Conservation (phyloP, 2,797 vertebrate species). For the Epinephelus awoara region DNA sequence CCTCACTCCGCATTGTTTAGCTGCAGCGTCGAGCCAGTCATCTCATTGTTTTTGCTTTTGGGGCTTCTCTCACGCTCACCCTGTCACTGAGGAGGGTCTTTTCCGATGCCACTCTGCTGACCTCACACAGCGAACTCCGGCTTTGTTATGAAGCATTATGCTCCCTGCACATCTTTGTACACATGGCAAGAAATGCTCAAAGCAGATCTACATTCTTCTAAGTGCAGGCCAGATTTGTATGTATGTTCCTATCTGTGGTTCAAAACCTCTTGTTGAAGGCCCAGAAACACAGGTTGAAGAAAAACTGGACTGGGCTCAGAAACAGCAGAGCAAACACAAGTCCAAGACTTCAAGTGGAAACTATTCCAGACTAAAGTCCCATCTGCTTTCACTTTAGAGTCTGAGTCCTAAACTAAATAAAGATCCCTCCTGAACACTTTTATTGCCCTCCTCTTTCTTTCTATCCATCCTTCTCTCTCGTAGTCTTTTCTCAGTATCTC, state of each 20-base stretch:
- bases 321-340: conserved; percentile 75
- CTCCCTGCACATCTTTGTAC: conserved; percentile 32
- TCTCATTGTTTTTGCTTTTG: conserved; percentile 63
- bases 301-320: conserved; percentile 75
- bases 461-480: conserved; percentile 67
- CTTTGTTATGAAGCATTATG: conserved; percentile 26
- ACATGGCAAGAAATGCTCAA: conserved; percentile 3
- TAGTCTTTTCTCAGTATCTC: conserved; percentile 46
- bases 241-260: conserved; percentile 41
- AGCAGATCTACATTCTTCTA: conserved; percentile 17
- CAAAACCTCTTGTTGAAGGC: conserved; percentile 58
- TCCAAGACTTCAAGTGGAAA: conserved; percentile 88
- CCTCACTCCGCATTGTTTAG: conserved; percentile 68
- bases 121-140: conserved; percentile 46
- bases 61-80: conserved; percentile 63
- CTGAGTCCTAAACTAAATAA: conserved; percentile 87
- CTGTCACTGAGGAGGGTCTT: conserved; percentile 59
- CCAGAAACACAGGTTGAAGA: conserved; percentile 70
- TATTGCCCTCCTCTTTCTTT: conserved; percentile 73
- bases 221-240: conserved; percentile 38
- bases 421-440: conserved; percentile 85
- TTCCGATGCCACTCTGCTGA: conserved; percentile 45
- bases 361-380: conserved; percentile 83
- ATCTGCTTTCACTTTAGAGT: conserved; percentile 89
- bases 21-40: conserved; percentile 39